phyloP scores from a whole-genome alignment of 92 coral and sea anemone species.

The Parazoanthus darwini region DNA sequence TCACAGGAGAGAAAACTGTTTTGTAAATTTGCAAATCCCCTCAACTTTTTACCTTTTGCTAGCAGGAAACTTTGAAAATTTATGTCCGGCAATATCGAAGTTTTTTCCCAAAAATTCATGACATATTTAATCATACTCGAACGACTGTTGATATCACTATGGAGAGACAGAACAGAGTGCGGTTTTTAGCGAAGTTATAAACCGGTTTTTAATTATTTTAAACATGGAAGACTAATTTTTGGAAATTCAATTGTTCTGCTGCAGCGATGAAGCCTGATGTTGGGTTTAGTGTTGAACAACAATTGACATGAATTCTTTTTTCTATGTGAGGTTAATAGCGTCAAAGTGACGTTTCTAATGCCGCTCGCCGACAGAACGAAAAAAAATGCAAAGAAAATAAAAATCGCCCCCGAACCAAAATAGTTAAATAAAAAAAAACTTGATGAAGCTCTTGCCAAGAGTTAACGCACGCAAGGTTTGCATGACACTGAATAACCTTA shows the following conservation, averaged over 20 bases:
- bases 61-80: background rate
- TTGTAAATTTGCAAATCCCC: background rate
- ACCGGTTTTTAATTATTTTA: background rate
- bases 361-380: background rate
- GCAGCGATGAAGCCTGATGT: background rate
- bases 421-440: no score
- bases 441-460: background rate
- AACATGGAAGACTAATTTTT: no score
- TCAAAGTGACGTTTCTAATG: background rate
- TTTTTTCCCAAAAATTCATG: background rate
- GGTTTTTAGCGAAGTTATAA: background rate
- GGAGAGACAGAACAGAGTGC: background rate
- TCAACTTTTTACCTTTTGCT: background rate
- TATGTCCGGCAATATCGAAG: background rate
- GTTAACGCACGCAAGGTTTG: background rate
- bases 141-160: background rate
- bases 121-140: conserved; percentile 12
- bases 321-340: background rate
- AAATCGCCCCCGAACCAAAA: background rate
- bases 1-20: background rate
- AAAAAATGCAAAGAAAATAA: background rate
- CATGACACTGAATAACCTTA: background rate
- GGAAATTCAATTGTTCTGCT: background rate
- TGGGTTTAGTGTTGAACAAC: background rate
- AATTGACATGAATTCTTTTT: background rate